Evolutionary conservation across 2,888 invertebrate genomes (phyloP), one percentile per base, ranked within the genome.

Genomic region (Thera britannica): DNA sequence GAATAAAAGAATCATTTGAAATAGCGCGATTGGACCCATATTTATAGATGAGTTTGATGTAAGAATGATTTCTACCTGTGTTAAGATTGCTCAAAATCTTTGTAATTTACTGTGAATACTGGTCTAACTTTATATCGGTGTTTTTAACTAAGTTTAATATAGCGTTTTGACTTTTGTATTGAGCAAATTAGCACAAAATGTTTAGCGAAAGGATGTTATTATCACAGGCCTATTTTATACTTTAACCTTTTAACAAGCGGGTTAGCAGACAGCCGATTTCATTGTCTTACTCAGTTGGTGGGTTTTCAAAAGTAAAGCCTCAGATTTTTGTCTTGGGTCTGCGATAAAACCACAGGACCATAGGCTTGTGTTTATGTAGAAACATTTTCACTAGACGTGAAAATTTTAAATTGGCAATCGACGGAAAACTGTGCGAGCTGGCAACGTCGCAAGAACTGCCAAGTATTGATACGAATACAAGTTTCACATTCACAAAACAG

Each of bases 1-100:
- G 23, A 23, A 23, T 23, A 23, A 23, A 23, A 23, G 23, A 46
- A 46, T 9, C 7, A 7, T 44, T 46, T 46, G 9, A 8, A 46
- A 46, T 46, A 46, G 44, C 44, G 44, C 44, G 44, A 9, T 46
- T 46, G 44, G 44, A 2, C 9, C 9, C 44, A 9, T 46, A 9
- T 46, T 46, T 9, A 46, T 6, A 48, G 5, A 46, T 7, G 8
- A 6, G 34, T 34, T 38, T 48, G 51, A 12, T 38, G 23, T 57
- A 7, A 34, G 23, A 68, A 70, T 65, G 61, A 46, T 66, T 70
- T 70, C 62, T 63, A 68, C 63, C 68, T 77, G 70, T 76, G 70
- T 78, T 73, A 78, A 82, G 81, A 79, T 84, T 87, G 87, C 87
- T 87, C 87, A 88, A 87, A 78, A 82, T 81, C 80, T 80, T 80